Percentiles rank a stretch among this genome's conserved stretches.
These are phyloP conservation scores for Rhaphigaster nebulosa DNA, from an alignment of 2,888 invertebrate species.

Conservation along the genomic window DNA sequence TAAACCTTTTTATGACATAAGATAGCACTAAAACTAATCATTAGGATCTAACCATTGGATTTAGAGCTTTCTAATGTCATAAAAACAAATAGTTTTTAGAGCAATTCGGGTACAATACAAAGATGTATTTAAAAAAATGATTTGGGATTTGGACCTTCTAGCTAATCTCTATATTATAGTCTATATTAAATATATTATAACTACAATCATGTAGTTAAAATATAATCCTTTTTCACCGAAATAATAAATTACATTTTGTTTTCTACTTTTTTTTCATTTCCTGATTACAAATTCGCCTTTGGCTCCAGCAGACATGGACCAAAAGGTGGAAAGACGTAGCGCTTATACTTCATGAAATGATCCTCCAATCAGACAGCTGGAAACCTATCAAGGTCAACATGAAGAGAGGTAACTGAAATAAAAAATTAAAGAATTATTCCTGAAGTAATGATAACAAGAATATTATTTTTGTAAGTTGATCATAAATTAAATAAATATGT, in stretches of 20 bases:
- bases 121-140: too few species aligned
- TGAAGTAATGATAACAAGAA: background rate
- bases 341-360: constrained; percentile 54
- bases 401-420: background rate
- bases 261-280: background rate
- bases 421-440: background rate
- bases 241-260: background rate
- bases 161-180: too few species aligned
- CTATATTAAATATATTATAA: too few species aligned
- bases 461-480: background rate
- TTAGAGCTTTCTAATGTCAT: too few species aligned
- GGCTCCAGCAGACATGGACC: constrained; percentile 47
- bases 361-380: constrained; percentile 52
- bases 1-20: too few species aligned
- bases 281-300: background rate
- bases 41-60: too few species aligned
- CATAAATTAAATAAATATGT: too few species aligned
- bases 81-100: too few species aligned
- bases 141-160: too few species aligned
- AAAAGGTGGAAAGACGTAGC: constrained; percentile 48
- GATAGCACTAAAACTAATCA: too few species aligned
- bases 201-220: background rate
- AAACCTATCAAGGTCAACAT: background rate
- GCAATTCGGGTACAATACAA: too few species aligned
- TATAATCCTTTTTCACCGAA: background rate